Percentiles rank a stretch among this genome's conserved stretches.
Conservation (phyloP, 2,888 invertebrate genomes). For the Hirtodrosophila trivittata region DNA sequence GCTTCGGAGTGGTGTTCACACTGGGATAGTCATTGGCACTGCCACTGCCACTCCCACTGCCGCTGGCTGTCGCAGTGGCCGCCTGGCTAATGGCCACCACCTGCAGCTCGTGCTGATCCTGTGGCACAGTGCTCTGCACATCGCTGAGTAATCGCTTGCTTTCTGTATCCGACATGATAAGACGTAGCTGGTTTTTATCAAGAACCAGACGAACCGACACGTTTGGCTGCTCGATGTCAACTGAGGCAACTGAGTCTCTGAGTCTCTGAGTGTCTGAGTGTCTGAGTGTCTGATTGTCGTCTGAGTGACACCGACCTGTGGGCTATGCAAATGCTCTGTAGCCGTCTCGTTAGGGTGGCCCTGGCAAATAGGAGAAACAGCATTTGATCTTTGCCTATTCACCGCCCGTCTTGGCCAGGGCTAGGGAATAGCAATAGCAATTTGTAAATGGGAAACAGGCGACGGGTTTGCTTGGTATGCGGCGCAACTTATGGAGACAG, state of each 20-base stretch:
- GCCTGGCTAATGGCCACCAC: slow-evolving; percentile 34
- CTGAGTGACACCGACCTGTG: slow-evolving; percentile 19
- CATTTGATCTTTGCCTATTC: slow-evolving; percentile 47
- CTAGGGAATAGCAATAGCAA: slow-evolving; percentile 15
- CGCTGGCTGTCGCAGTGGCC: too few relatives aligned
- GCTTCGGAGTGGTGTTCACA: slow-evolving; percentile 62
- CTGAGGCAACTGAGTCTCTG: slow-evolving; percentile 46
- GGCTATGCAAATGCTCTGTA: slow-evolving; percentile 15
- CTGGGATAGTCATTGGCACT: slow-evolving; percentile 48
- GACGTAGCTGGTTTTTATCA: not conserved
- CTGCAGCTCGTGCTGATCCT: slow-evolving; percentile 63
- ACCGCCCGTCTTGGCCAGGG: slow-evolving; percentile 41
- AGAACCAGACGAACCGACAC: slow-evolving; percentile 40
- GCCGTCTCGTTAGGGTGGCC: slow-evolving; percentile 41
- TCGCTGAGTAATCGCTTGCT: slow-evolving; percentile 36
- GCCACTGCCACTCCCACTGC: slow-evolving; percentile 9
- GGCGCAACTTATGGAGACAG: slow-evolving; percentile 5
- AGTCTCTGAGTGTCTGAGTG: too few relatives aligned
- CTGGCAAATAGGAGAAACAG: slow-evolving; percentile 18
- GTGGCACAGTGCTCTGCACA: slow-evolving; percentile 20
- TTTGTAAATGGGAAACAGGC: not conserved
- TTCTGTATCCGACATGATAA: slow-evolving; percentile 59
- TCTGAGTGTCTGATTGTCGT: too few relatives aligned
- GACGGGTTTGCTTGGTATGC: not conserved
- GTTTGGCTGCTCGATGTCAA: slow-evolving; percentile 58